These are phyloP conservation scores for Gymnocheta viridis DNA, from an alignment of 2,888 invertebrate species.

Conservation along the genomic window DNA sequence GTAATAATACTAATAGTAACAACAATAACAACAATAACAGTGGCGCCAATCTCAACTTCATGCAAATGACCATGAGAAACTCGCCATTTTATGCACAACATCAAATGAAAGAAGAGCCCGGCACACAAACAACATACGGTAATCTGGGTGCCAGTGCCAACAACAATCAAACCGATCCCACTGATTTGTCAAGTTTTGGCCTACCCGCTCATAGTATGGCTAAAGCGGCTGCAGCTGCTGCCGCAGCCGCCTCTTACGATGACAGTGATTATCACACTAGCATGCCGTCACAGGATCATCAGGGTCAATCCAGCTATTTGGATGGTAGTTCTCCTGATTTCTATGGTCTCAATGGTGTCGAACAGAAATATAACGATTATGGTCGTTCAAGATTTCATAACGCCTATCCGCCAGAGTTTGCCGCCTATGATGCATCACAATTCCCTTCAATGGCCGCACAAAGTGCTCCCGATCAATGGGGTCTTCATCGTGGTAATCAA, in stretches of 20 bases:
- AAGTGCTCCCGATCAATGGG: constrained; percentile 84
- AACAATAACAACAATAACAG: constrained; percentile 76
- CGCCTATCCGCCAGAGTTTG: constrained; percentile 78
- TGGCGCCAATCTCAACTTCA: constrained; percentile 78
- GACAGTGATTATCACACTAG: constrained; percentile 78
- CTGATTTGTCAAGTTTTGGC: constrained; percentile 79
- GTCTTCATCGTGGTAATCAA: constrained; percentile 81
- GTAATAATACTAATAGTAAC: constrained; percentile 64
- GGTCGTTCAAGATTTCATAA: constrained; percentile 81
- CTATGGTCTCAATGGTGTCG: constrained; percentile 71
- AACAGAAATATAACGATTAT: constrained; percentile 77
- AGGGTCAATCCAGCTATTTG: constrained; percentile 77
- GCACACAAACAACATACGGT: constrained; percentile 76
- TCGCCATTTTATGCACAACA: constrained; percentile 78
- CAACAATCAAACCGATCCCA: constrained; percentile 77
- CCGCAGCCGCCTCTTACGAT: constrained; percentile 72
- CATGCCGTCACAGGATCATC: constrained; percentile 77
- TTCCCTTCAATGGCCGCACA: constrained; percentile 90
- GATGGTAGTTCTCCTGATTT: constrained; percentile 78
- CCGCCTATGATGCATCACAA: constrained; percentile 86
- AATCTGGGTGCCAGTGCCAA: constrained; percentile 73
- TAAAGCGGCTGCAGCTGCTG: constrained; percentile 72
- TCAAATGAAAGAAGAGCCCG: constrained; percentile 82
- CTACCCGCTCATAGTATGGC: constrained; percentile 75
- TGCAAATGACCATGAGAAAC: constrained; percentile 80